A percentile compares a stretch with the other conserved stretches of the same genome.
phyloP scores from a whole-genome alignment of 2,113 vertebrate genomes.

The Apeltes quadracus region DNA sequence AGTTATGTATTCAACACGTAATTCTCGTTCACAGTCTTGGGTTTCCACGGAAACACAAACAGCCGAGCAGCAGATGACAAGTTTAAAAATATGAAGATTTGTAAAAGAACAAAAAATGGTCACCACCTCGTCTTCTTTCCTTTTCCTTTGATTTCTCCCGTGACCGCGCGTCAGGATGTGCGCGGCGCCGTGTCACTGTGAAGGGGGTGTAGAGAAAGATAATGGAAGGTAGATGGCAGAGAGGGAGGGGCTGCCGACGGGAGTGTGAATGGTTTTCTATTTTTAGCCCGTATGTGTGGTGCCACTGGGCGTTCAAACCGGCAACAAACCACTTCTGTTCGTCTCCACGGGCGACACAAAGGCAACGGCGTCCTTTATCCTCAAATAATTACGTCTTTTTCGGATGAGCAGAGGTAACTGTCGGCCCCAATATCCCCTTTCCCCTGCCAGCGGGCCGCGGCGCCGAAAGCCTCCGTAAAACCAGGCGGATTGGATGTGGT shows the following conservation, averaged over 20 bases:
- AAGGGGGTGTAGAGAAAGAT: conserved; percentile 11
- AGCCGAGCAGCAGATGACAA: conserved; percentile 38
- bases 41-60: conserved; percentile 68
- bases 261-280: conserved; percentile 72
- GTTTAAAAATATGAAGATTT: conserved; percentile 54
- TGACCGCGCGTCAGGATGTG: background rate
- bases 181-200: background rate
- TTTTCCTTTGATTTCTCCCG: conserved; percentile 1
- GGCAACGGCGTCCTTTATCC: no score
- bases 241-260: conserved; percentile 60
- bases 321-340: background rate
- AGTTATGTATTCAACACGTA: conserved; percentile 39
- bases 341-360: conserved; percentile 6
- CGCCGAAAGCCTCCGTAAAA: conserved; percentile 41
- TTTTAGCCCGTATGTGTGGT: conserved; percentile 74
- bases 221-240: conserved; percentile 49
- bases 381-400: conserved; percentile 40
- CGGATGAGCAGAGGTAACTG: conserved; percentile 45
- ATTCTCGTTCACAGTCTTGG: conserved; percentile 57
- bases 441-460: conserved; percentile 30
- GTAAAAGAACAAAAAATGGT: conserved; percentile 13
- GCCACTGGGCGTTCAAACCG: conserved; percentile 68
- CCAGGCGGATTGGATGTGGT: conserved; percentile 46
- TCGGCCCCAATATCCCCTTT: conserved; percentile 39
- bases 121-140: conserved; percentile 12